These are phyloP conservation scores for Spodoptera frugiperda DNA, from an alignment of 1,140 invertebrate species.

Conservation along the genomic window DNA sequence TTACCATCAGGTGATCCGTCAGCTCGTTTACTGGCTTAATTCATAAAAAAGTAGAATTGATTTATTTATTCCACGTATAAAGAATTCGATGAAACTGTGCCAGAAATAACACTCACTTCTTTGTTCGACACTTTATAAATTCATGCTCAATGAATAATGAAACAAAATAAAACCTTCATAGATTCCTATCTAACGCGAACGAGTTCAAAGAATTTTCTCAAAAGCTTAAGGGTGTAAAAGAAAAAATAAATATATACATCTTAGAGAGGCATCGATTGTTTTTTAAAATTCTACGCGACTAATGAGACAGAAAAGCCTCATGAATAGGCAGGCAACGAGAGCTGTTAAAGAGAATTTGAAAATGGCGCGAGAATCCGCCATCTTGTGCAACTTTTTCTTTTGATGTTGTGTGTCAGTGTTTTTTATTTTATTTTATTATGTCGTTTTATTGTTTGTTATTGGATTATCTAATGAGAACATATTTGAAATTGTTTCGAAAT, in stretches of 20 bases:
- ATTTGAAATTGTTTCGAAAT: not conserved
- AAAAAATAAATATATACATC: not conserved
- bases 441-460: not conserved
- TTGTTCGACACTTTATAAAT: not conserved
- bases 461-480: not conserved
- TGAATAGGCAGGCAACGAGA: slow-evolving; percentile 5
- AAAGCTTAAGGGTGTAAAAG: not conserved
- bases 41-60: no score
- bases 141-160: not conserved
- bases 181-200: not conserved
- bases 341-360: slow-evolving; percentile 5
- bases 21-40: no score
- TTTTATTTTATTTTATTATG: not conserved
- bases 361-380: slow-evolving; percentile 30
- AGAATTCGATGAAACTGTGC: not conserved
- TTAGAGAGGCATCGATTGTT: slow-evolving; percentile 11
- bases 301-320: slow-evolving; percentile 31
- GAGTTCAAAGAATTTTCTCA: slow-evolving; percentile 7
- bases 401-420: slow-evolving; percentile 6
- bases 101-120: not conserved
- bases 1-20: no score
- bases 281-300: slow-evolving; percentile 19
- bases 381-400: slow-evolving; percentile 14
- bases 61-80: no score
- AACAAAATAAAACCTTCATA: not conserved